These are phyloP conservation scores for Neodiprion lecontei DNA, from an alignment of 1,140 invertebrate species.

Conservation along the genomic window DNA sequence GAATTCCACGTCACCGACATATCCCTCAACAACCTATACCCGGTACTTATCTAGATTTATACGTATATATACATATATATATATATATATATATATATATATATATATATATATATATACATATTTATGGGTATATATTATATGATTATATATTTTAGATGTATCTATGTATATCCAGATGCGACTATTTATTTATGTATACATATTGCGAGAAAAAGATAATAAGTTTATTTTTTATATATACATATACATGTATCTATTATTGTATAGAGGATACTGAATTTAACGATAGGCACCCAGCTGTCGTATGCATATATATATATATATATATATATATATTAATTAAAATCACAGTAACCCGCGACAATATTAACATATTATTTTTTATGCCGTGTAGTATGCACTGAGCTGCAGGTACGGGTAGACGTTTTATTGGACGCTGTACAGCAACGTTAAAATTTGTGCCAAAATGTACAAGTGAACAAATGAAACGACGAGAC, in stretches of 20 bases:
- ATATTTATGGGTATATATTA: not conserved
- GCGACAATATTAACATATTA: too few species aligned
- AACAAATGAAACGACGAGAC: conserved; percentile 41
- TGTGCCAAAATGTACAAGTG: conserved; percentile 53
- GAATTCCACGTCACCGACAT: too few species aligned
- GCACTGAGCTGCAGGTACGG: too few species aligned
- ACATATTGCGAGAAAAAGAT: not conserved
- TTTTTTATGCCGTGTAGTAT: too few species aligned
- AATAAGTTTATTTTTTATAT: conserved; percentile 13
- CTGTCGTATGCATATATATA: too few species aligned
- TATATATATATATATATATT: not conserved
- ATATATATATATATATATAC: not conserved
- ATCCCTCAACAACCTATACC: too few species aligned
- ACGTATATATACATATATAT: too few species aligned
- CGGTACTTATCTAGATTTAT: not conserved
- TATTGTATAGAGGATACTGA: not conserved
- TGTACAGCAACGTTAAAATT: conserved; percentile 30
- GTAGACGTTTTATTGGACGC: not conserved
- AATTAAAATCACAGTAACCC: too few species aligned
- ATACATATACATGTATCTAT: conserved; percentile 22
- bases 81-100: not conserved
- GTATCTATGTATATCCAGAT: not conserved
- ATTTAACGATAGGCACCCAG: not conserved
- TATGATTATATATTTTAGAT: too few species aligned
- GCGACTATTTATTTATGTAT: not conserved